Evolutionary conservation across 2,888 invertebrate genomes (phyloP).

Genomic region (Netelia melanura): DNA sequence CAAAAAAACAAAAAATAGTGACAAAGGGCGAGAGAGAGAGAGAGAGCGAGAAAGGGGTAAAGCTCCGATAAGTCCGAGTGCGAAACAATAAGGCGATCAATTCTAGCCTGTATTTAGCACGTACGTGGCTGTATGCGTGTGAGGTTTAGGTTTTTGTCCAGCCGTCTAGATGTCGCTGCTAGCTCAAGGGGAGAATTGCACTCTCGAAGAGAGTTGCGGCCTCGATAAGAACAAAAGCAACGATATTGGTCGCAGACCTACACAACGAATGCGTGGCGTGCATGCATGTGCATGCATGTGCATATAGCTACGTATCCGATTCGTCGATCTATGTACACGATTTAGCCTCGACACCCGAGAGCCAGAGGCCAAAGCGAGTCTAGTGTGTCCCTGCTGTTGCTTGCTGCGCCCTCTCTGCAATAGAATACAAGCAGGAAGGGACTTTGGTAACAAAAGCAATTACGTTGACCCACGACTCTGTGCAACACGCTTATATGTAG

Average conservation of each 20-base stretch:
- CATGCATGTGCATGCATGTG: background rate
- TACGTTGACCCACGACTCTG: constrained; percentile 55
- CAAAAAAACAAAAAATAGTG: background rate
- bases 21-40: background rate
- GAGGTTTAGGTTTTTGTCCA: constrained; percentile 1
- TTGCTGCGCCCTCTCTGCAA: constrained; percentile 8
- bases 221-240: constrained; percentile 73
- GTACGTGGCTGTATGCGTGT: constrained; percentile 4
- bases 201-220: constrained; percentile 19
- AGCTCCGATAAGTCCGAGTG: constrained; percentile 31
- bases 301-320: background rate
- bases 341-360: constrained; percentile 41
- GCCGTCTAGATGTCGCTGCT: background rate
- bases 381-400: constrained; percentile 22
- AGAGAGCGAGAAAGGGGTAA: constrained; percentile 10
- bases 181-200: background rate
- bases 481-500: constrained; percentile 9
- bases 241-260: constrained; percentile 60
- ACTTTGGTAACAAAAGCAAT: constrained; percentile 58
- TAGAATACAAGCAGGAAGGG: constrained; percentile 34
- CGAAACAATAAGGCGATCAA: constrained; percentile 60
- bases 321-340: constrained; percentile 9
- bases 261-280: background rate
- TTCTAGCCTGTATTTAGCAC: constrained; percentile 31
- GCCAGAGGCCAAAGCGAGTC: constrained; percentile 22